These are phyloP conservation scores for Sebastes ruberrimus DNA, from an alignment of 2,797 vertebrate species.

Conservation along the genomic window DNA sequence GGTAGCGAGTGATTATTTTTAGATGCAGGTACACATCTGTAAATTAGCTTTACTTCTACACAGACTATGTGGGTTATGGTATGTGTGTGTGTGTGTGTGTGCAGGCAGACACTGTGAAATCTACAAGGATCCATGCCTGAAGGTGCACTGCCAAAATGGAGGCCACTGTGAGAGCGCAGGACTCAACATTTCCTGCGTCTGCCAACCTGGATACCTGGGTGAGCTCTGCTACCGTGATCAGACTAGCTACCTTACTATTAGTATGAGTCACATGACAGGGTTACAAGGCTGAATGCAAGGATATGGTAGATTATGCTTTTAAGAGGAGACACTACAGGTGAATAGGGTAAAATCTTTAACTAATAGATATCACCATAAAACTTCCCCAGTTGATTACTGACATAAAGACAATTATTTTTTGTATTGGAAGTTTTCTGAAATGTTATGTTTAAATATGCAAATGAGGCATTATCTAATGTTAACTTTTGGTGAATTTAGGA, in stretches of 20 bases:
- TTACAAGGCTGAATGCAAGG: background rate
- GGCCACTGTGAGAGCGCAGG: slow-evolving; percentile 90
- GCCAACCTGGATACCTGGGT: slow-evolving; percentile 90
- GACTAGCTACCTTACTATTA: background rate
- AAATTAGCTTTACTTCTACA: background rate
- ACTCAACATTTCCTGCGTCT: slow-evolving; percentile 90
- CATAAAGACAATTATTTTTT: no score
- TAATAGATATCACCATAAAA: no score
- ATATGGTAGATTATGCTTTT: no score
- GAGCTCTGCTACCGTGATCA: slow-evolving; percentile 51
- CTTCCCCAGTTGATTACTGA: no score
- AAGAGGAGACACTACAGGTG: no score
- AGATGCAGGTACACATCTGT: background rate
- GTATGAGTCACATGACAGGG: background rate
- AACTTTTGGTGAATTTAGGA: no score
- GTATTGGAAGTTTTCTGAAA: no score
- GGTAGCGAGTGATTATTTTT: slow-evolving; percentile 73
- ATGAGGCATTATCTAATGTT: no score
- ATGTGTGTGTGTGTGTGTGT: slow-evolving; percentile 16
- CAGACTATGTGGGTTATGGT: background rate
- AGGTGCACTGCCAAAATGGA: slow-evolving; percentile 91
- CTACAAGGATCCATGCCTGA: slow-evolving; percentile 94
- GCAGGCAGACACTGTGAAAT: slow-evolving; percentile 94
- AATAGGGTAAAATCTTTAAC: no score
- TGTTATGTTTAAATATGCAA: no score